These are phyloP conservation scores for Gallinago solitaria DNA, from an alignment of 2,797 vertebrate species.

Conservation along the genomic window DNA sequence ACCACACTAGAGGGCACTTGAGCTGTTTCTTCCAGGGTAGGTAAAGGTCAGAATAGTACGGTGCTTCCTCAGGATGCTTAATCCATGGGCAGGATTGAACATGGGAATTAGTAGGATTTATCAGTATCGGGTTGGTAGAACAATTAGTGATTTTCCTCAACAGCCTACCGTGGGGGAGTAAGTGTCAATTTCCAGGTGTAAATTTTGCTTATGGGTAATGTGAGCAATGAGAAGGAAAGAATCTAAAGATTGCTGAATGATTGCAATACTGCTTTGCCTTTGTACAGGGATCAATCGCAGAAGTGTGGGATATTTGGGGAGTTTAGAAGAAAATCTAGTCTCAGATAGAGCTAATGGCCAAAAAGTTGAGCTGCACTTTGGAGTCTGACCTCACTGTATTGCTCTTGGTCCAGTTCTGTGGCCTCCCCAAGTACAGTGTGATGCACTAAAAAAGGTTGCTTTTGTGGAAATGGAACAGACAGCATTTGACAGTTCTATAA, in stretches of 20 bases:
- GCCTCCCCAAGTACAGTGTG: neutral
- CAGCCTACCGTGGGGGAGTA: neutral
- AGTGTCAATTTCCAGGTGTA: neutral
- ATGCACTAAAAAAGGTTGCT: neutral
- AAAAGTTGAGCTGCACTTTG: neutral
- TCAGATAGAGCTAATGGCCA: neutral
- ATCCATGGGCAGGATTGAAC: neutral
- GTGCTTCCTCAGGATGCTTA: neutral
- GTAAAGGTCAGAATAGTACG: neutral
- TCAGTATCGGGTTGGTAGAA: neutral
- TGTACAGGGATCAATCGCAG: neutral
- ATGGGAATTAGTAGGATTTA: neutral
- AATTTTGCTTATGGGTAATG: neutral
- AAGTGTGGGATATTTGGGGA: neutral
- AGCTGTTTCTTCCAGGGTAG: neutral
- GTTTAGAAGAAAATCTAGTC: neutral
- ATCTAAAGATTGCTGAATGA: neutral
- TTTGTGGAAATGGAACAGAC: neutral
- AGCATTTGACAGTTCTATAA: neutral
- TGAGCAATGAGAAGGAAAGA: neutral
- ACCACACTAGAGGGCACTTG: slow-evolving; percentile 77
- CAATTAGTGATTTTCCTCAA: neutral
- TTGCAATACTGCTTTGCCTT: neutral
- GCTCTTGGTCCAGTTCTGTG: neutral
- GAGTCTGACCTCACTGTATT: neutral